Evolutionary conservation across 1,140 invertebrate species (phyloP).

Genomic region (Archivesica marissinica): DNA sequence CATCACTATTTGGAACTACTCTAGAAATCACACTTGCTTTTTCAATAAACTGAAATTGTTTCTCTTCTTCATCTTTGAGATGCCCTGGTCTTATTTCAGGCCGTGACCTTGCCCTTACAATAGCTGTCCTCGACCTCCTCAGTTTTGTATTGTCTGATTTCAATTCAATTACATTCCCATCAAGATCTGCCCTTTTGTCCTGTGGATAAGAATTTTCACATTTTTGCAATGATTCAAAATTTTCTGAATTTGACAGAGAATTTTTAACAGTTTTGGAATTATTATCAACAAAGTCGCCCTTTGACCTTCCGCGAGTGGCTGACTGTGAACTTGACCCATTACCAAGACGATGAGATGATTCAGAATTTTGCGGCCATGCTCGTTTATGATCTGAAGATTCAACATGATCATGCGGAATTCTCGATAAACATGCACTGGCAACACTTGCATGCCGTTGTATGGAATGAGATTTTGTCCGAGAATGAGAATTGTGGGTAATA

Average conservation of each 20-base stretch:
- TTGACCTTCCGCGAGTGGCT: neutral
- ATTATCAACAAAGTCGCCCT: neutral
- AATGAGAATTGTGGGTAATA: neutral
- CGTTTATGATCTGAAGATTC: conserved; percentile 3
- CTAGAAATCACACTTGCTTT: neutral
- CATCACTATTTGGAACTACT: neutral
- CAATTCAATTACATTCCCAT: neutral
- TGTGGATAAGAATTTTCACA: conserved; percentile 10
- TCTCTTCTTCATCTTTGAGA: conserved; percentile 43
- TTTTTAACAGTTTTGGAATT: neutral
- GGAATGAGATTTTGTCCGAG: neutral
- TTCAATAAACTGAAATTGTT: conserved; percentile 47
- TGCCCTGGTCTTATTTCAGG: conserved; percentile 7
- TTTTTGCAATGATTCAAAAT: neutral
- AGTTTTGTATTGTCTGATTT: neutral
- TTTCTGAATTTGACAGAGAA: conserved; percentile 22
- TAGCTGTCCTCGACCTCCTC: conserved; percentile 21
- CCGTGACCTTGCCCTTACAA: conserved; percentile 46
- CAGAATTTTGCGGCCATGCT: conserved; percentile 23
- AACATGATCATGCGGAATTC: conserved; percentile 7
- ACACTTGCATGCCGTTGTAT: conserved; percentile 37
- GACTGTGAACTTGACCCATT: conserved; percentile 7
- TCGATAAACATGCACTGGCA: conserved; percentile 33
- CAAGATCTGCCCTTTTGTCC: neutral
- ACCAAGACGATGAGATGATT: neutral